These are phyloP conservation scores for Chorisops tibialis DNA, from an alignment of 2,888 invertebrate genomes.

Conservation along the genomic window DNA sequence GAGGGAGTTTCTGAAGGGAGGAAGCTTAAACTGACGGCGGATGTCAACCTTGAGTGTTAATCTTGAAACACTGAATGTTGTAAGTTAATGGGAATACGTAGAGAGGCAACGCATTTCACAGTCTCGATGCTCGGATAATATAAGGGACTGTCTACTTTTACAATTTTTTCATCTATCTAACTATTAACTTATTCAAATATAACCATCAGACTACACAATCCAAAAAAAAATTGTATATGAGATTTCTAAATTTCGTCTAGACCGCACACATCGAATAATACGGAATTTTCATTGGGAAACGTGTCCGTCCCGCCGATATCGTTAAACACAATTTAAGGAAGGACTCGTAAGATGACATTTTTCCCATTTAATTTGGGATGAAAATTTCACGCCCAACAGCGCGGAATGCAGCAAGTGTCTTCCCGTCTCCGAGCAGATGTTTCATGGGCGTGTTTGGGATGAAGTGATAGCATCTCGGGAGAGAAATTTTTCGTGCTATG, in stretches of 20 bases:
- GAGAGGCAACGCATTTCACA: too few species aligned
- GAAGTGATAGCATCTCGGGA: constrained; percentile 2
- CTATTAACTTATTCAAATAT: too few species aligned
- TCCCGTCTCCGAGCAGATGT: constrained; percentile 14
- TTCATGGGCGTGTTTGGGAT: constrained; percentile 9
- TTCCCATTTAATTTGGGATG: constrained; percentile 24
- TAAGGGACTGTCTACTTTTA: too few species aligned
- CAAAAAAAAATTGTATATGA: too few species aligned
- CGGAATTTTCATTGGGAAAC: neutral
- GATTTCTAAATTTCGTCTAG: neutral
- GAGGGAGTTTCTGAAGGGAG: too few species aligned
- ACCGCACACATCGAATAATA: constrained; percentile 14
- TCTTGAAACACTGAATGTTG: too few species aligned
- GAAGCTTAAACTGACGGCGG: too few species aligned
- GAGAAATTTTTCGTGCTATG: constrained; percentile 1
- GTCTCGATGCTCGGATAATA: too few species aligned
- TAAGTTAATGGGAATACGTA: too few species aligned
- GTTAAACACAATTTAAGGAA: constrained; percentile 14
- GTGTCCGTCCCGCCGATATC: neutral
- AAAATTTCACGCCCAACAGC: constrained; percentile 31
- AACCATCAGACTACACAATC: too few species aligned
- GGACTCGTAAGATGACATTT: constrained; percentile 15
- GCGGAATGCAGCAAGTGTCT: constrained; percentile 26
- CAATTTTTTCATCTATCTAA: too few species aligned
- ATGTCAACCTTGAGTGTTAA: too few species aligned